Percentiles rank a stretch among this genome's conserved stretches.
These are phyloP conservation scores for Rafetus swinhoei DNA, from an alignment of 2,113 vertebrate genomes.

Conservation along the genomic window DNA sequence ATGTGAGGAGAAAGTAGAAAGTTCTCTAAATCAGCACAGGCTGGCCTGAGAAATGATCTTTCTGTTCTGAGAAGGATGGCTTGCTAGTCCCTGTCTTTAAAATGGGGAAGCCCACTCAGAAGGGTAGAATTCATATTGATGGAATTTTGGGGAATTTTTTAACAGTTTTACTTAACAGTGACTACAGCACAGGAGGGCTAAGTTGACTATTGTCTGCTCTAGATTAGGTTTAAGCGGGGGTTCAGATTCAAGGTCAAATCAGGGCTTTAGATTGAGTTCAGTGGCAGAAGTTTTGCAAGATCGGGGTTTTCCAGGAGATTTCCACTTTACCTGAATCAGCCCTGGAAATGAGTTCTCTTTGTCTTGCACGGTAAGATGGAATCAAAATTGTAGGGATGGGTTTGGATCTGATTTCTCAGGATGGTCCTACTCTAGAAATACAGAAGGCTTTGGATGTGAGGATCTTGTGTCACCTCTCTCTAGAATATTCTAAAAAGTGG, in stretches of 20 bases:
- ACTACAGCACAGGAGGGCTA: background rate
- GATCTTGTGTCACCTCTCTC: background rate
- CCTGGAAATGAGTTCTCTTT: background rate
- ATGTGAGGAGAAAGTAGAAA: background rate
- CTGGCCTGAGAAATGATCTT: accelerated
- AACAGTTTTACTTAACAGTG: background rate
- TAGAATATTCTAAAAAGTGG: background rate
- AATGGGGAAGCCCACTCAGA: background rate
- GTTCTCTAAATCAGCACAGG: background rate
- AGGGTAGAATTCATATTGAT: accelerated
- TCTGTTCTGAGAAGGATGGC: accelerated
- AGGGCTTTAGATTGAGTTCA: background rate
- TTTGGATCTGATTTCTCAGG: conserved; percentile 17
- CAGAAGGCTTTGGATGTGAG: background rate
- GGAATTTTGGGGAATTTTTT: background rate
- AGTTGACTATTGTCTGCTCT: background rate
- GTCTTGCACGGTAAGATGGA: background rate
- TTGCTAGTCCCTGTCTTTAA: background rate
- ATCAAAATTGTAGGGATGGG: background rate
- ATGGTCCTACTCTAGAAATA: background rate
- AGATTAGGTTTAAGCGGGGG: background rate
- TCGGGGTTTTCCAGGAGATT: background rate
- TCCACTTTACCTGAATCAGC: conserved; percentile 20
- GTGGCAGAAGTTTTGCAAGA: background rate
- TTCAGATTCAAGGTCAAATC: background rate